These are phyloP conservation scores for Pelodiscus sinensis DNA, from an alignment of 2,113 vertebrate genomes.

Conservation along the genomic window DNA sequence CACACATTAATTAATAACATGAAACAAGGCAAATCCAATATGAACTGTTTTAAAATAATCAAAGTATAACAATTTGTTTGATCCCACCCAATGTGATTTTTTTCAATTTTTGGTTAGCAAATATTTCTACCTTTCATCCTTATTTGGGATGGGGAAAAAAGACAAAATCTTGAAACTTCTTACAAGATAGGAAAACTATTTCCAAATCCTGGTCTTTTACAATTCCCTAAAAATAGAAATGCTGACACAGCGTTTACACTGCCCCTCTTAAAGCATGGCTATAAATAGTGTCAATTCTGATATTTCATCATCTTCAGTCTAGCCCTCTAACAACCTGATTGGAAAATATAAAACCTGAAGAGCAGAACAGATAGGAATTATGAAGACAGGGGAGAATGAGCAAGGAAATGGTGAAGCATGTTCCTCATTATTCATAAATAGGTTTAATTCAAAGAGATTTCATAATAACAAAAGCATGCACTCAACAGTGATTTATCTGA, in stretches of 20 bases:
- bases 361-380: constrained; percentile 14
- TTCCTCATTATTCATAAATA: constrained; percentile 40
- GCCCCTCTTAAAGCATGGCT: constrained; percentile 12
- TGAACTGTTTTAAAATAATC: neutral
- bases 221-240: constrained; percentile 5
- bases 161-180: neutral
- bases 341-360: constrained; percentile 29
- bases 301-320: constrained; percentile 30
- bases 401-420: constrained; percentile 40
- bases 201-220: neutral
- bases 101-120: neutral
- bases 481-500: constrained; percentile 38
- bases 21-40: neutral
- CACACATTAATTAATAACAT: neutral
- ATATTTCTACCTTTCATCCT: neutral
- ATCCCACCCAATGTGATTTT: neutral
- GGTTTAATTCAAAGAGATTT: constrained; percentile 16
- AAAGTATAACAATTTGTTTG: neutral
- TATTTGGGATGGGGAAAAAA: neutral
- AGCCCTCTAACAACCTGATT: neutral
- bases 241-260: constrained; percentile 38
- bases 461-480: constrained; percentile 17
- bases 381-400: constrained; percentile 13
- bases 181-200: neutral
- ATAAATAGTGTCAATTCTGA: neutral